These are phyloP conservation scores for Sminthurinus signatus DNA, from an alignment of 1,140 invertebrate species.

Conservation along the genomic window DNA sequence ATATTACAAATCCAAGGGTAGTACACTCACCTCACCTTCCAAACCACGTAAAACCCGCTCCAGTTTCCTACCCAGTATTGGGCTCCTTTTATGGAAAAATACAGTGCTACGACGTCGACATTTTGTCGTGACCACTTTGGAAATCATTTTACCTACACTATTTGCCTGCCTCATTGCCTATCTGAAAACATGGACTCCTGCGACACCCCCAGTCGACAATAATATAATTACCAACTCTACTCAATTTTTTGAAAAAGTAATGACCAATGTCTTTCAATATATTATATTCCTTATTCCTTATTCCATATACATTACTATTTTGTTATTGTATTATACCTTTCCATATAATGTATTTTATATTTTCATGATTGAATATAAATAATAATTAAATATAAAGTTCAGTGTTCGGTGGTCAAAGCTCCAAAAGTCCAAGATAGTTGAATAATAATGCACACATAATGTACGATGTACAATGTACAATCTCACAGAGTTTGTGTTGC, in stretches of 20 bases:
- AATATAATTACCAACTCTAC: slow-evolving; percentile 6
- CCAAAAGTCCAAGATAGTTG: too few species aligned
- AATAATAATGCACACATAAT: too few species aligned
- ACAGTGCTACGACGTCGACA: slow-evolving; percentile 46
- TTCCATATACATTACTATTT: too few species aligned
- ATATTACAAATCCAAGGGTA: background rate
- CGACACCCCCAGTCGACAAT: background rate
- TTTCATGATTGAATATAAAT: too few species aligned
- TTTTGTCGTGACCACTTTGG: slow-evolving; percentile 46
- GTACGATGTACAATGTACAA: too few species aligned
- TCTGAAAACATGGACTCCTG: slow-evolving; percentile 5
- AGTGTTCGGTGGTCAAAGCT: too few species aligned
- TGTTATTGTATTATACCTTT: too few species aligned
- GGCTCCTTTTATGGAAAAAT: slow-evolving; percentile 48
- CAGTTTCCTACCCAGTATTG: slow-evolving; percentile 11
- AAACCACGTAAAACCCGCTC: background rate
- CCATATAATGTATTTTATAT: too few species aligned
- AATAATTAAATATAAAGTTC: too few species aligned
- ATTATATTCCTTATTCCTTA: too few species aligned
- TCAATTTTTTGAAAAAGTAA: slow-evolving; percentile 11
- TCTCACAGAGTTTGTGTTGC: too few species aligned
- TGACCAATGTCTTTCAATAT: too few species aligned
- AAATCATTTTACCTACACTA: slow-evolving; percentile 45
- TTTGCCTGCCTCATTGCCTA: slow-evolving; percentile 43
- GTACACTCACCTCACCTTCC: background rate